Base-by-base conservation (phyloP, 92 coral and sea anemone species). In the Parazoanthus swiftii region DNA sequence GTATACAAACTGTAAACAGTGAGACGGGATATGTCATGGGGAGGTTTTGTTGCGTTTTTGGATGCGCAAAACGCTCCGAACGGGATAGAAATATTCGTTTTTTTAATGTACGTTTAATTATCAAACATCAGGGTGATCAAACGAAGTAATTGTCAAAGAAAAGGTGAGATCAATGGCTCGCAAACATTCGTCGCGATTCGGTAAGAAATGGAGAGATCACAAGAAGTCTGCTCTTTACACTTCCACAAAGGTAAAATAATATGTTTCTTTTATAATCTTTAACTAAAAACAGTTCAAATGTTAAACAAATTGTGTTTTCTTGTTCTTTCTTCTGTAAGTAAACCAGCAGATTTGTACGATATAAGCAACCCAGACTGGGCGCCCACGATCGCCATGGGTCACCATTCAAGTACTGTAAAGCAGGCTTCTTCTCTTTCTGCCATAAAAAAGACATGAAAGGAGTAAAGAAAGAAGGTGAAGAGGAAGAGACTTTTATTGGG, bases 21-120 rank as follows among this genome's bases (percentile, higher is more conserved):
- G 25, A 65, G 4, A 65, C n/a, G n/a, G 37, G 36, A 58, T 42
- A 42, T 74, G 37, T 29, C 33, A 89, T 92, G 92, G 94, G 92
- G 63, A 89, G 74, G 59, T 89, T 89, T 92, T 92, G 94, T 59
- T 90, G 91, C 48, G 91, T 92, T 82, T n/a, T 92, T 80, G 89
- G 91, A n/a, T 92, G 94, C 85, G 71, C 88, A 59, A 88, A 86
- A 26, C 89, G 91, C 80, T 90, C 91, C 36, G 91, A 92, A 33
- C 84, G 93, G 51, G 93, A 92, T 71, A 84, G n/a, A 83, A 79
- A 76, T 58, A 46, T 88, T 38, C 71, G 81, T 25, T 90, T 90
- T 83, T 81, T 78, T 50, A 85, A 91, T 29, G 84, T 88, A 35
- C 92, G 82, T 44, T 80, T 89, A 51, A 75, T 89, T 29, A 89